Conservation (phyloP, 2,797 vertebrate genomes). For the Gadopsis marmoratus region DNA sequence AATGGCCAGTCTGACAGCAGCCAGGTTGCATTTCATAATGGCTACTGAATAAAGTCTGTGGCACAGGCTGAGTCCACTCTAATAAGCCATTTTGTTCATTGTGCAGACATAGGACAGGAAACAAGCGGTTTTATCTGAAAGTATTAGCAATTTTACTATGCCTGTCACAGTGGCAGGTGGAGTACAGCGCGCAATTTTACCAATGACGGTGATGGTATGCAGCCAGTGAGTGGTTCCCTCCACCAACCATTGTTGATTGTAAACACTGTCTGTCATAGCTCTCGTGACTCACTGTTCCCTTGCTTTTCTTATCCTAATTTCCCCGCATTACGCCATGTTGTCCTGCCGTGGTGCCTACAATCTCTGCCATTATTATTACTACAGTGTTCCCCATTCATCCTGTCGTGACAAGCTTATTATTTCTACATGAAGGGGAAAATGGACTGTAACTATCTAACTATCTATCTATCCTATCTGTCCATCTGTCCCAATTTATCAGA, state of each 20-base stretch:
- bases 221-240: conserved; percentile 19
- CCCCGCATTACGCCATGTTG: conserved; percentile 11
- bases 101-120: background rate
- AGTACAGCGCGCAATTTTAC: background rate
- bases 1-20: conserved; percentile 16
- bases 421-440: conserved; percentile 13
- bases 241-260: conserved; percentile 7
- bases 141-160: background rate
- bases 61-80: conserved; percentile 6
- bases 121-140: background rate
- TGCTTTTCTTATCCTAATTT: conserved; percentile 25
- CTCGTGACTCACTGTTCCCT: conserved; percentile 18
- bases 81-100: conserved; percentile 26
- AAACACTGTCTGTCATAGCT: conserved; percentile 20
- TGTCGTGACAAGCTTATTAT: conserved; percentile 42
- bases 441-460: conserved; percentile 1
- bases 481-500: conserved; percentile 42
- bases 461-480: conserved; percentile 21
- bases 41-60: conserved; percentile 19
- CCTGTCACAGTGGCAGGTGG: background rate
- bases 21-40: conserved; percentile 35
- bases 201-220: background rate
- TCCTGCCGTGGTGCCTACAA: conserved; percentile 13
- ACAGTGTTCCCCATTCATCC: conserved; percentile 26
- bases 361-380: conserved; percentile 31